phyloP scores from a whole-genome alignment of 2,113 vertebrate genomes.

The Proterorhinus semilunaris region DNA sequence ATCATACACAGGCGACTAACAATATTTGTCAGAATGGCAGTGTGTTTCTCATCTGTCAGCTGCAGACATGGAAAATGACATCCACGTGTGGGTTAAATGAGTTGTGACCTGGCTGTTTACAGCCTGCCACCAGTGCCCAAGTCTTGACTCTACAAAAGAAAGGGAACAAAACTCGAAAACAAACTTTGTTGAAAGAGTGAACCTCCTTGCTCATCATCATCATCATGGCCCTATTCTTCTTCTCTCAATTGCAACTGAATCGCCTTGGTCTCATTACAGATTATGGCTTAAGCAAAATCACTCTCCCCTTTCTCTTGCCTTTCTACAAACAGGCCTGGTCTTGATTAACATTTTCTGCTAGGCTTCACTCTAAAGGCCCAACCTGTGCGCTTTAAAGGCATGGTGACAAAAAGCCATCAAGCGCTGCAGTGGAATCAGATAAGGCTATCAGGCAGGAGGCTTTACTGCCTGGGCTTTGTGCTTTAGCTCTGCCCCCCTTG shows the following conservation, averaged over 20 bases:
- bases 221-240: conserved; percentile 69
- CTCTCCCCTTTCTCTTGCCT: conserved; percentile 66
- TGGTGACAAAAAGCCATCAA: conserved; percentile 65
- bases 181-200: conserved; percentile 66
- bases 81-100: conserved; percentile 67
- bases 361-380: conserved; percentile 78
- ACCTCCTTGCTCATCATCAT: conserved; percentile 67
- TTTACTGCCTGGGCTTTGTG: conserved; percentile 86
- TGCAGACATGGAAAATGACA: conserved; percentile 46
- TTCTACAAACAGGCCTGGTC: conserved; percentile 65
- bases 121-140: conserved; percentile 24
- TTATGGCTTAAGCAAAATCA: conserved; percentile 62
- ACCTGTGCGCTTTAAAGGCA: conserved; percentile 79
- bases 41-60: conserved; percentile 61
- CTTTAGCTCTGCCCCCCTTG: conserved; percentile 81
- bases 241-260: conserved; percentile 71
- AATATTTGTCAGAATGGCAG: conserved; percentile 38
- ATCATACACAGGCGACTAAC: conserved; percentile 55
- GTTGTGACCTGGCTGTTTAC: conserved; percentile 63
- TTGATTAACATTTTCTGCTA: conserved; percentile 85
- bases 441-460: conserved; percentile 83
- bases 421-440: conserved; percentile 86
- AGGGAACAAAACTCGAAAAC: conserved; percentile 67
- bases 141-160: conserved; percentile 45
- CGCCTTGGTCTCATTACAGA: conserved; percentile 73